Percentiles rank a stretch among this genome's conserved stretches.
Conservation (phyloP, 2,113 vertebrate genomes). For the Petaurus breviceps region DNA sequence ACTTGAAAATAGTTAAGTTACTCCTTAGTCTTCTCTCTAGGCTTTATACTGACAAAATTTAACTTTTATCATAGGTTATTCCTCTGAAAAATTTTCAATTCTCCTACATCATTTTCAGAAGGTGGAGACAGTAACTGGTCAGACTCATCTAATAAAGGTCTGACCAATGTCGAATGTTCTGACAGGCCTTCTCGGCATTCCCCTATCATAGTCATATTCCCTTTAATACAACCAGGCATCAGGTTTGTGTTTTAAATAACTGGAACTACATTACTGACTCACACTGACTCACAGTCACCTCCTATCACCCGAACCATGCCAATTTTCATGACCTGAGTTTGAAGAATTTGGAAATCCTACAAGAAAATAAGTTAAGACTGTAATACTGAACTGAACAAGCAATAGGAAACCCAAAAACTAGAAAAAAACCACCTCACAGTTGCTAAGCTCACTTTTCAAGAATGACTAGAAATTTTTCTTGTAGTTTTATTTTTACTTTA, state of each 20-base stretch:
- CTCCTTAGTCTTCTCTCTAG: background rate
- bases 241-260: slow-evolving; percentile 15
- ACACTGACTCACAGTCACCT: background rate
- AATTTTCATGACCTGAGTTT: background rate
- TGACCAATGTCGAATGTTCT: background rate
- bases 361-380: slow-evolving; percentile 26
- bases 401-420: slow-evolving; percentile 1
- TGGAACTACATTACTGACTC: background rate
- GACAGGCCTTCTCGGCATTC: background rate
- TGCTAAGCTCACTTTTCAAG: background rate
- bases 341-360: slow-evolving; percentile 37
- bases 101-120: background rate
- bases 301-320: background rate
- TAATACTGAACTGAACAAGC: background rate
- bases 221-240: background rate
- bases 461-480: background rate
- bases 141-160: background rate
- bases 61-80: background rate
- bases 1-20: background rate
- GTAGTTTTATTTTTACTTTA: slow-evolving; percentile 36
- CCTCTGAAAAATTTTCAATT: background rate
- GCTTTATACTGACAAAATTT: background rate
- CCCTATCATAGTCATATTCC: background rate
- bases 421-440: background rate
- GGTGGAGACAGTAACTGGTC: background rate